Base-by-base conservation (phyloP, 2,888 invertebrate species). In the Cantharis flavilabris region DNA sequence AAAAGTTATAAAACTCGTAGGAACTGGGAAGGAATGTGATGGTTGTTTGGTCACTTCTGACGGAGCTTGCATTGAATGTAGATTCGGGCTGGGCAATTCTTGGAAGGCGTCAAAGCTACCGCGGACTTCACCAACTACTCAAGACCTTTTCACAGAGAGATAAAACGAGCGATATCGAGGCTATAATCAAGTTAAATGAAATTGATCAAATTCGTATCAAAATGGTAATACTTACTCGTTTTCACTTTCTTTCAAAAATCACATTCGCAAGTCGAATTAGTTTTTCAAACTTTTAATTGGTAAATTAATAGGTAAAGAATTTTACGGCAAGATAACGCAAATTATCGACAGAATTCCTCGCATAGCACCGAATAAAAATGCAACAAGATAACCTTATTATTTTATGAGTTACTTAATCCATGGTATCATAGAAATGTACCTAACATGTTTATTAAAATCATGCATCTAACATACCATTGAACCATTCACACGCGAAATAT, bases 61-160 rank as follows among this genome's bases (percentile, higher is more conserved):
- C 80, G 79, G 74, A 77, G 79, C 82, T 82, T 82, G 83, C 84
- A 85, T 84, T 82, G 83, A 85, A 84, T 85, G 85, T 85, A 85
- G 85, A 85, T 85, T 85, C 82, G 81, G 83, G 82, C 81, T 79
- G 82, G 83, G 83, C 84, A 83, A 81, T 86, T 86, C 86, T 85
- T 80, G 86, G 86, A 86, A 86, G 85, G 85, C 85, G 85, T 86
- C 86, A 86, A 86, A 86, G 85, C 83, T 80, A 82, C 83, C 85
- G 85, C 84, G 81, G 80, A 81, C 82, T 82, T 81, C 82, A 75
- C 77, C 69, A 72, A 64, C 63, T 23, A 71, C 69, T 74, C 74
- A 69, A 72, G 72, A 75, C 77, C 75, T 77, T 71, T 77, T 75
- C 75, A 77, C 75, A 69, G 62, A 75, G 75, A 77, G 72, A 77